Conservation (phyloP, 2,113 vertebrate species). For the Rhinolophus ferrumequinum region DNA sequence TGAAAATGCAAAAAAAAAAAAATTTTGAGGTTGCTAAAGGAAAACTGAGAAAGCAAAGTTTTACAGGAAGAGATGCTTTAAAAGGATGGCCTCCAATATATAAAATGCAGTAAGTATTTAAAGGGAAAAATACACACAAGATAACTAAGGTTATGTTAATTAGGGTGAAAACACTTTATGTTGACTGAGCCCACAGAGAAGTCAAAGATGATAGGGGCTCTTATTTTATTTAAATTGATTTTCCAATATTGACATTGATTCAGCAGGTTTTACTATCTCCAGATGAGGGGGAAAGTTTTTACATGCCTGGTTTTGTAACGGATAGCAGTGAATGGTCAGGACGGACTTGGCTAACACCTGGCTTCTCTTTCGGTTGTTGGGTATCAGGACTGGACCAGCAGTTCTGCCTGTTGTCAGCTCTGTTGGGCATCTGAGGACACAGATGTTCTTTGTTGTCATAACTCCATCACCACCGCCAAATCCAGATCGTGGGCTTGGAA, state of each 20-base stretch:
- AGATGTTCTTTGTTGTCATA: not conserved
- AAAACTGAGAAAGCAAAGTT: slow-evolving; percentile 1
- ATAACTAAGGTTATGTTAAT: not conserved
- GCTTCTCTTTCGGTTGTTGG: not conserved
- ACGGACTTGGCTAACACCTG: not conserved
- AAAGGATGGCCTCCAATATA: not conserved
- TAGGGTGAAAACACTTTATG: not conserved
- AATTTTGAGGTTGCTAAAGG: not conserved
- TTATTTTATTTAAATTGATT: not conserved
- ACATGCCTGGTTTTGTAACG: not conserved
- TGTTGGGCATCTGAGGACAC: not conserved
- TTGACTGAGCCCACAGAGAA: not conserved
- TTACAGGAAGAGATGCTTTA: not conserved
- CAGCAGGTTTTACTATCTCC: not conserved
- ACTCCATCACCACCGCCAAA: not conserved
- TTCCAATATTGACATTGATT: not conserved
- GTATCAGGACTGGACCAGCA: not conserved
- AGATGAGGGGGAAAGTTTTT: not conserved
- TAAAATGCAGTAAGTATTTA: not conserved
- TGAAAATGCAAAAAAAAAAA: not conserved
- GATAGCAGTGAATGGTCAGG: not conserved
- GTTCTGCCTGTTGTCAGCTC: not conserved
- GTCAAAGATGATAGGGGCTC: not conserved
- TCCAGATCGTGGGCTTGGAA: not conserved
- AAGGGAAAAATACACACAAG: not conserved